These are phyloP conservation scores for Drosophila tanythrix DNA, from an alignment of 2,888 invertebrate genomes.

Conservation along the genomic window DNA sequence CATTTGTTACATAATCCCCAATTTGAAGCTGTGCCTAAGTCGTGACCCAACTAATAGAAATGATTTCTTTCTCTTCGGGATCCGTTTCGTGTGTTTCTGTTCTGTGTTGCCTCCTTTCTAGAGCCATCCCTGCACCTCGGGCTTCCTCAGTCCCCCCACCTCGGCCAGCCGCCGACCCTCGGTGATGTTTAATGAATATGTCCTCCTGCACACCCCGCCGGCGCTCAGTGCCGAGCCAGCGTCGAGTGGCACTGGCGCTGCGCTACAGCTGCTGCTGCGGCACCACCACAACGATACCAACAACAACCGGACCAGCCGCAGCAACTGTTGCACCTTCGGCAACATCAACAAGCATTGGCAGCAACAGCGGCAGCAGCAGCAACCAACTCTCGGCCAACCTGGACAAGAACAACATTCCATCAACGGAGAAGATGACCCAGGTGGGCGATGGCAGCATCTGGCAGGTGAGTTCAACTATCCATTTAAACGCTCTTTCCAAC, in stretches of 20 bases:
- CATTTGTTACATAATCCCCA: background rate
- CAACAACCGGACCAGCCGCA: constrained; percentile 29
- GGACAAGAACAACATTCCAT: constrained; percentile 88
- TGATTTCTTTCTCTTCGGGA: background rate
- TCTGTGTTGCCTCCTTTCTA: constrained; percentile 28
- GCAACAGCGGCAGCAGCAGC: constrained; percentile 9
- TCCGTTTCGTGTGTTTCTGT: background rate
- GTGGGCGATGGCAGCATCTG: constrained; percentile 91
- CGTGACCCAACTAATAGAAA: constrained; percentile 22
- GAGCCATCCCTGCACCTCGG: constrained; percentile 88
- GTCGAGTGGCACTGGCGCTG: constrained; percentile 16
- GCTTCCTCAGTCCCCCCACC: constrained; percentile 90
- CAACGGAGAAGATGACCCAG: constrained; percentile 95
- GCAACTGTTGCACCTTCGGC: constrained; percentile 22
- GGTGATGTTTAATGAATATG: constrained; percentile 95
- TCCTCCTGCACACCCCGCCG: constrained; percentile 89
- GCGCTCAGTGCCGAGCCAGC: constrained; percentile 79
- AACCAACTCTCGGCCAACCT: constrained; percentile 11
- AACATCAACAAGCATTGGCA: constrained; percentile 21
- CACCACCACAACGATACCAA: constrained; percentile 9
- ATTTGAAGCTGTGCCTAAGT: background rate
- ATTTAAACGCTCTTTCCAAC: background rate
- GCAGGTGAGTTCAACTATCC: constrained; percentile 85
- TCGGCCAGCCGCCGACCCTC: constrained; percentile 91
- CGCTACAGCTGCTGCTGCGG: constrained; percentile 30